Base-by-base conservation (phyloP, 2,888 invertebrate genomes). In the Listrodromus nycthemerus region DNA sequence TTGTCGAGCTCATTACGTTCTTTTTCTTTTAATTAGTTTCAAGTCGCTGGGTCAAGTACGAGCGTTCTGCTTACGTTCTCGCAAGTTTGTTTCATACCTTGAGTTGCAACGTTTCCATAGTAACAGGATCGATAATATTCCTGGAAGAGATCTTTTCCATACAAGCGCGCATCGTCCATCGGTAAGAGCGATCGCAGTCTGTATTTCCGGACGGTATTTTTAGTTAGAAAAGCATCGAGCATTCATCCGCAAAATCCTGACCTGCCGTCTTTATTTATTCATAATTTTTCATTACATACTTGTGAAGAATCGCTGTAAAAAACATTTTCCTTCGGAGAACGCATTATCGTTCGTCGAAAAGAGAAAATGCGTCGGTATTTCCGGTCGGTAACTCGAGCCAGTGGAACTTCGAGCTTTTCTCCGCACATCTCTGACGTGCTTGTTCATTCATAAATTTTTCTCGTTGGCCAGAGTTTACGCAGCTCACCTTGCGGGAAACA, bases 71-170 rank as follows among this genome's bases (percentile, higher is more conserved):
- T 55, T 55, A 55, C 55, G 55, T 55, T 55, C 55, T 21, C 10
- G 10, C 21, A 55, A 21, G 24, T 10, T 24, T 21, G 55, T 55
- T 7, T 4, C n/a, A 21, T n/a, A 21, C 19, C 52, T 52, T 19
- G 52, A 21, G 37, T 37, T 37, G 37, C 37, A 19, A 52, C 52
- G 7, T 52, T 52, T 52, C 52, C 52, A 75, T 81, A 65, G 80
- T 75, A 81, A 81, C 80, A 69, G 21, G 4, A 24, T 58, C 16
- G 30, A 19, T 45, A 27, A 70, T 70, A 75, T 69, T 81, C 61
- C 69, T 81, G 79, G 8, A 10, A 19, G 30, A 45, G 21, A 21
- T 48, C 1, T 52, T 19, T 52, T 52, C n/a, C 19, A 19, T 19
- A 0, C 7, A 21, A 19, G 19, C 4, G 19, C 52, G n/a, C 19